Evolutionary conservation across 2,797 vertebrate genomes (phyloP), one percentile per base, ranked within the genome.

Genomic region (Loris lydekkerianus): DNA sequence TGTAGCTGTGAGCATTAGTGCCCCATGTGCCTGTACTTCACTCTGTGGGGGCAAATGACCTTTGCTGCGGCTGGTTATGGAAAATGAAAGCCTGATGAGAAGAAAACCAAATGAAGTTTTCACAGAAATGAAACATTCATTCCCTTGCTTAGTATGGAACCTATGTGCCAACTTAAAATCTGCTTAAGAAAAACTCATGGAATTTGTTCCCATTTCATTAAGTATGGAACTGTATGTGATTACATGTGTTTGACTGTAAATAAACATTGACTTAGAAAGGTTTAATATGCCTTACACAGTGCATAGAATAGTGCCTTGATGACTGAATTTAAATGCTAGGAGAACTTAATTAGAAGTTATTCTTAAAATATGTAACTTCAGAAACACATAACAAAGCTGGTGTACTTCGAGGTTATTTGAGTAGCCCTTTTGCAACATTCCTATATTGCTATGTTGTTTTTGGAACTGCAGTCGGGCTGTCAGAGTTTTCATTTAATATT

Each of bases 311-410:
- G 80, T 83, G 76, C 31, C 86, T 84, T 83, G 78, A 81, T 89
- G 46, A 96, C 89, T 96, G 76, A 65, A 93, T 86, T 97, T 83
- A 43, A 92, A 89, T 27, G n/a, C 53, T 93, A 73, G 53, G 43
- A 82, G 34, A 89, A 46, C 92, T 86, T 83, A 90, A 78, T 65
- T 70, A 80, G 76, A 95, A 37, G 53, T 97, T 96, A 67, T 91
- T 93, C 58, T 89, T 80, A 53, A 88, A 76, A 76, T 86, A 40
- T n/a, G 3, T 86, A 89, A 75, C 93, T 95, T 84, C 63, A 67
- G 73, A 96, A 91, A 90, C 49, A 94, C 91, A 82, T 90, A 93
- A 49, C 92, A 94, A 95, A 29, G 29, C 87, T 37, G 43, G 29
- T 96, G 70, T 88, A 94, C 84, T 83, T 49, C 31, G 27, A 58